phyloP scores from a whole-genome alignment of 2,797 vertebrate genomes.

The Lepus oiostolus region DNA sequence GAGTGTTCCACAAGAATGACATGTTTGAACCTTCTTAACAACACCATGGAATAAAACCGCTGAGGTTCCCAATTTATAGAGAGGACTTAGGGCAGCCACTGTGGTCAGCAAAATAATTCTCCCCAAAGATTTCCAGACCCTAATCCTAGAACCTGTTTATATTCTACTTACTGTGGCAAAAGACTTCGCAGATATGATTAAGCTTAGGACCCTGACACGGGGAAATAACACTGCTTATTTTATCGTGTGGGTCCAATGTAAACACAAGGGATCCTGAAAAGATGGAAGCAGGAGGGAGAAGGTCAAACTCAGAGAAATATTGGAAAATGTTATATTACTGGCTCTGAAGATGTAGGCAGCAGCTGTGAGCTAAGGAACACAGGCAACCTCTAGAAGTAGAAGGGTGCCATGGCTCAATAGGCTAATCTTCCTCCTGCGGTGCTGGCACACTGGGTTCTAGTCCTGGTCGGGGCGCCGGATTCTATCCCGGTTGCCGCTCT shows the following conservation, averaged over 20 bases:
- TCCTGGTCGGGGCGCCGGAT: too few relatives aligned
- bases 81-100: not conserved
- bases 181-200: not conserved
- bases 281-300: not conserved
- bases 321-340: not conserved
- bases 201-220: not conserved
- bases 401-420: not conserved
- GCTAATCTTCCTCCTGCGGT: too few relatives aligned
- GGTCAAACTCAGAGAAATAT: not conserved
- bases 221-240: too few relatives aligned
- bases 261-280: not conserved
- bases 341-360: not conserved
- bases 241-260: not conserved
- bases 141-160: not conserved
- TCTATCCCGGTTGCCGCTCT: too few relatives aligned
- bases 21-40: not conserved
- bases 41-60: not conserved
- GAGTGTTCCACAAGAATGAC: not conserved
- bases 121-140: not conserved
- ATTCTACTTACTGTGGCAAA: not conserved
- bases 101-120: not conserved
- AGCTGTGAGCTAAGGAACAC: not conserved
- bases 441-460: too few relatives aligned
- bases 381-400: not conserved
- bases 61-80: not conserved